Base-by-base conservation (phyloP, 2,888 invertebrate genomes). In the Tenthredo distinguenda region DNA sequence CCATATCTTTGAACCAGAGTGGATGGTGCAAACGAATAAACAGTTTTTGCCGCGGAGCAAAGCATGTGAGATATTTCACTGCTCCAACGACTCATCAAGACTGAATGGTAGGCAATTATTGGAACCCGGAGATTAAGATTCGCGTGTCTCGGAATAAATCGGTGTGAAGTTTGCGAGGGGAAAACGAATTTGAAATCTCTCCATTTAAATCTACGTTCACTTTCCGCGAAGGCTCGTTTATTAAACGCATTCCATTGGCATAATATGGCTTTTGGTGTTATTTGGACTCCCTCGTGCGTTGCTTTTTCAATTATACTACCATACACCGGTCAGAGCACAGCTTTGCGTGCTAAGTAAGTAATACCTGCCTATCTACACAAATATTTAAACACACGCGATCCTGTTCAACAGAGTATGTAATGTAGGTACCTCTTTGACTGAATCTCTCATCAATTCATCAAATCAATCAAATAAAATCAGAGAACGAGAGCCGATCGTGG, bases 351-450 rank as follows among this genome's bases (percentile, higher is more conserved):
- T 34, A 15, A 68, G 18, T 26, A 34, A 18, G 68, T 68, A 68
- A 34, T 7, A 68, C 21, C 21, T 10, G 18, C 5, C 15, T 68
- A 47, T 68, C 15, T 26, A 74, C 40, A 21, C n/a, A 1, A 21
- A 74, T 74, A 74, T 74, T 74, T 43, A 4, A n/a, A 43, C 2
- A 21, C 72, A 74, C 72, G 72, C 72, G 72, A 74, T 74, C 72
- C 21, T 74, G 72, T 74, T 74, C 43, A 74, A 74, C 72, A 40
- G 72, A 21, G 40, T 74, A 43, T 74, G 72, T 74, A 43, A 40
- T 34, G 7, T 34, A 68, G n/a, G 37, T 37, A 15, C 10, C 7
- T 37, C 37, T 37, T 37, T n/a, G 71, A 71, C 37, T 37, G 71
- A 31, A n/a, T 71, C 71, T 37, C n/a, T 71, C 2, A 71, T 71